A percentile compares a stretch with the other conserved stretches of the same genome.
Evolutionary conservation across 2,888 invertebrate genomes (phyloP).

Genomic region (Leptopterna dolabrata): DNA sequence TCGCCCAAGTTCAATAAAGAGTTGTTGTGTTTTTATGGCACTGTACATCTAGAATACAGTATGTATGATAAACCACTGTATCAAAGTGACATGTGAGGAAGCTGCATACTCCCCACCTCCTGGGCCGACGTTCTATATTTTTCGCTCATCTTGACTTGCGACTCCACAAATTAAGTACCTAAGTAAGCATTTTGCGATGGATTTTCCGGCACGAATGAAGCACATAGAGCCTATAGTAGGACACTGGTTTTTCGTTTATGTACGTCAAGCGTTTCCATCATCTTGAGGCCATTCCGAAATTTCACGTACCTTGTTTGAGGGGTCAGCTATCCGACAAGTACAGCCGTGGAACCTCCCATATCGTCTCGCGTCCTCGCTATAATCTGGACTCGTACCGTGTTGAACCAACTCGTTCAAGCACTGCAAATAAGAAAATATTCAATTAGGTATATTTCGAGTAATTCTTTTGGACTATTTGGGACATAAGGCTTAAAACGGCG

Average conservation of each 20-base stretch:
- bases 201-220: neutral
- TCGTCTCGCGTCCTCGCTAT: constrained; percentile 69
- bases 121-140: too few relatives aligned
- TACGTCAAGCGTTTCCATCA: neutral
- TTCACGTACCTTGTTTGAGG: constrained; percentile 66
- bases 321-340: constrained; percentile 68
- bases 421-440: constrained; percentile 68
- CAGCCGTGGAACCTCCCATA: constrained; percentile 67
- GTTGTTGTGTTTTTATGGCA: too few relatives aligned
- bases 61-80: too few relatives aligned
- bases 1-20: too few relatives aligned
- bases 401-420: constrained; percentile 85
- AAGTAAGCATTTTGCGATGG: too few relatives aligned
- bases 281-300: neutral
- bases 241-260: neutral
- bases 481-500: too few relatives aligned
- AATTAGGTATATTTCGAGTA: neutral
- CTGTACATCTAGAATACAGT: too few relatives aligned
- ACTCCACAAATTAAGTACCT: too few relatives aligned
- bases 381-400: constrained; percentile 79
- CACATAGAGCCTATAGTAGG: neutral
- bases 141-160: too few relatives aligned
- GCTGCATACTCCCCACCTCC: too few relatives aligned
- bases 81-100: too few relatives aligned
- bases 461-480: too few relatives aligned